These are phyloP conservation scores for Helleia helle DNA, from an alignment of 2,888 invertebrate genomes.

Conservation along the genomic window DNA sequence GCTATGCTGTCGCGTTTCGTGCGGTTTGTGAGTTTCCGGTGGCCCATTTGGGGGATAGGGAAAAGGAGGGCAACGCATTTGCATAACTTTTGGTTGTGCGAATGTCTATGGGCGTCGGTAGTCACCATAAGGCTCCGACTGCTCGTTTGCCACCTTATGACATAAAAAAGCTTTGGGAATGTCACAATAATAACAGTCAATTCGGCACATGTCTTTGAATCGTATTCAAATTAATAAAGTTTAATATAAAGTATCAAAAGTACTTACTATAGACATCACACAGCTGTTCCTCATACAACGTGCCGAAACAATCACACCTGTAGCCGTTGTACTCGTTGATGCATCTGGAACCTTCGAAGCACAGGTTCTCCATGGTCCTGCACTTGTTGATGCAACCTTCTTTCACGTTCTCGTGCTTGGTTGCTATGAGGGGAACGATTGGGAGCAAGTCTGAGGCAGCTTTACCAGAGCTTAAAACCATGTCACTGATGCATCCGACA, in stretches of 20 bases:
- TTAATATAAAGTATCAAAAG: slow-evolving; percentile 3
- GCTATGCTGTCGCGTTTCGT: too few species aligned
- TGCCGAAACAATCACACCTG: slow-evolving; percentile 95
- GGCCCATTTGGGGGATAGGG: too few species aligned
- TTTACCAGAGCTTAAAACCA: slow-evolving; percentile 89
- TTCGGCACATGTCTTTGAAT: too few species aligned
- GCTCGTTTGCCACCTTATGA: too few species aligned
- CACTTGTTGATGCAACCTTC: slow-evolving; percentile 92
- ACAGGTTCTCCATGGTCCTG: slow-evolving; percentile 85
- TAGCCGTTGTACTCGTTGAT: slow-evolving; percentile 93
- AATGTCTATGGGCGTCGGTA: too few species aligned
- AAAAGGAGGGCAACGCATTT: too few species aligned
- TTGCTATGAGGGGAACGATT: slow-evolving; percentile 87
- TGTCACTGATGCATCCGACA: slow-evolving; percentile 92
- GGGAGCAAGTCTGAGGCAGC: slow-evolving; percentile 87
- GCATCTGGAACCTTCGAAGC: slow-evolving; percentile 90
- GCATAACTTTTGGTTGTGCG: too few species aligned
- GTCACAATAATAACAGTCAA: too few species aligned
- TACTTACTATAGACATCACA: slow-evolving; percentile 93
- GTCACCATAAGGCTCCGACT: too few species aligned
- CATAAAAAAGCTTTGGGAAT: too few species aligned
- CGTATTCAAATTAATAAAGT: too few species aligned
- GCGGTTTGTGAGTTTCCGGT: too few species aligned
- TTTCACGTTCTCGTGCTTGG: slow-evolving; percentile 91
- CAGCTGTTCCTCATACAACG: slow-evolving; percentile 91